These are phyloP conservation scores for Dynastes maya DNA, from an alignment of 2,888 invertebrate species.

Conservation along the genomic window DNA sequence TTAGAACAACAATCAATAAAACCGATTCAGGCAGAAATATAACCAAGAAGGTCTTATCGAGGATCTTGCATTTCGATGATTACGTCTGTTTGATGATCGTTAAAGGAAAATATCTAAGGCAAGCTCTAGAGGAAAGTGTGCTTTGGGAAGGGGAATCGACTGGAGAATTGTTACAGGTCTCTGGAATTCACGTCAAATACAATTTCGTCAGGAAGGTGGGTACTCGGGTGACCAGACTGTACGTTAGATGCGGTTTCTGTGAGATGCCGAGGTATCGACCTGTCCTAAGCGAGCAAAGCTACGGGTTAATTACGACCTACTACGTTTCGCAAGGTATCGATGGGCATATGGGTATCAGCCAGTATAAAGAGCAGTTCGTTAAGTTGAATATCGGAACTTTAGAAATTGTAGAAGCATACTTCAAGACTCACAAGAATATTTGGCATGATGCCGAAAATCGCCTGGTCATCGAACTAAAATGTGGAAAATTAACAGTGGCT, in stretches of 20 bases:
- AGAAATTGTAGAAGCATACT: neutral
- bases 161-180: conserved; percentile 88
- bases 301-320: conserved; percentile 77
- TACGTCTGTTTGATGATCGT: conserved; percentile 77
- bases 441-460: neutral
- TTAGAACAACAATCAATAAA: conserved; percentile 78
- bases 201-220: conserved; percentile 77
- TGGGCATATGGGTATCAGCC: conserved; percentile 73
- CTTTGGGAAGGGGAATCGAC: conserved; percentile 63
- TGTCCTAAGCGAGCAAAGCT: conserved; percentile 73
- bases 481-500: neutral
- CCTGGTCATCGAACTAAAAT: neutral
- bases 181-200: conserved; percentile 82
- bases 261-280: conserved; percentile 74
- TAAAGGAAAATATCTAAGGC: conserved; percentile 77
- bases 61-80: conserved; percentile 85
- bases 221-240: conserved; percentile 76
- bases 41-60: conserved; percentile 81
- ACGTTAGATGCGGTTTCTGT: conserved; percentile 81
- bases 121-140: conserved; percentile 66
- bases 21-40: conserved; percentile 70
- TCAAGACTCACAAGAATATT: neutral
- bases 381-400: neutral
- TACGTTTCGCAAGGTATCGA: conserved; percentile 85
- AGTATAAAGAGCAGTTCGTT: conserved; percentile 40